A percentile compares a stretch with the other conserved stretches of the same genome.
phyloP scores from a whole-genome alignment of 2,888 invertebrate species.

The Melinopterus prodromus region DNA sequence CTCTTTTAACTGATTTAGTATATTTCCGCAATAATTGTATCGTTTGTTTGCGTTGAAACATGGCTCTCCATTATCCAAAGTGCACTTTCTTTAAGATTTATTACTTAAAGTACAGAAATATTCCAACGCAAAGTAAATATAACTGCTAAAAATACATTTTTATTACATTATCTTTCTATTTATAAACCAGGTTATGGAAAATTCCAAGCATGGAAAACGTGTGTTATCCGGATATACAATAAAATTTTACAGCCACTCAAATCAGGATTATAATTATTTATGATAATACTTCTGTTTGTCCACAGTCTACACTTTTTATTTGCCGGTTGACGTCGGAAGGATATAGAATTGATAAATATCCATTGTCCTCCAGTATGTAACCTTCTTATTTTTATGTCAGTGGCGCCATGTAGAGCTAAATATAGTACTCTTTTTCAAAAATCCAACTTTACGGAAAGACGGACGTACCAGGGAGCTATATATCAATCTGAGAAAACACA shows the following conservation, averaged over 20 bases:
- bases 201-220: not conserved
- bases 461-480: not conserved
- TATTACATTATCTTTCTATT: not conserved
- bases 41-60: too few species aligned
- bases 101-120: not conserved
- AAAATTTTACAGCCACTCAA: not conserved
- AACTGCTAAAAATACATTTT: not conserved
- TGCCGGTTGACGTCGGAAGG: not conserved
- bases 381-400: not conserved
- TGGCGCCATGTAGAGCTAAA: not conserved
- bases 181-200: not conserved
- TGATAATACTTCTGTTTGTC: not conserved
- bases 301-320: not conserved
- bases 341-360: not conserved
- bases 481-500: not conserved
- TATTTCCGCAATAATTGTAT: too few species aligned
- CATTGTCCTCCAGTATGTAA: not conserved
- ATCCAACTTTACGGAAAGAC: not conserved
- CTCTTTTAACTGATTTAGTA: too few species aligned
- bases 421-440: not conserved
- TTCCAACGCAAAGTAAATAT: not conserved
- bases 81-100: not conserved
- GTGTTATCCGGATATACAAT: conserved; percentile 4
- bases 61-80: too few species aligned
- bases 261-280: not conserved